Base-by-base conservation (phyloP, 2,888 invertebrate genomes). In the Aplocera efformata region DNA sequence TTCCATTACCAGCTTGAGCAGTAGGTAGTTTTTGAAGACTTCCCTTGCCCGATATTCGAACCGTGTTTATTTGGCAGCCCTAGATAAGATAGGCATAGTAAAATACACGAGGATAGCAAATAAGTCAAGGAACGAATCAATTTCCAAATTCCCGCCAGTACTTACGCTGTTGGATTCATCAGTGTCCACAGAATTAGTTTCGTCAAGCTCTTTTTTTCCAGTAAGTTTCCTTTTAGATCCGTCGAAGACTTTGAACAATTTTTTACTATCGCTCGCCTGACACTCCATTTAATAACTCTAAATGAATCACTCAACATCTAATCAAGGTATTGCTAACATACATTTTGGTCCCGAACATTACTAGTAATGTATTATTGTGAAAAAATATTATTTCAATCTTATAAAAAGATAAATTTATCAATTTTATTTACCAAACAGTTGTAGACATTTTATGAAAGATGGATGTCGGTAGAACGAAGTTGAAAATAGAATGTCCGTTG, bases 231-330 rank as follows among this genome's bases (percentile, higher is more conserved):
- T 65, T 58, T 78, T 79, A 7, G 86, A 63, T 7, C 77, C 76
- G 37, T 86, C 86, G 45, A 79, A 85, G 51, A 84, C 82, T 69
- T 84, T 77, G 42, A 75, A 72, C 50, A 85, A 50, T 75, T 81
- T 84, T 67, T 84, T 84, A 56, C 81, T 83, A 71, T 85, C 84
- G 63, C 71, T 73, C 50, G 73, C 33, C 60, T 81, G 75, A 73
- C 79, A 76, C 63, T 85, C 86, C 86, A 88, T 86, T 63, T 59
- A 45, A 73, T 59, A 58, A 63, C 60, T 38, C 63, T 60, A 30
- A 73, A 70, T 22, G 65, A 65, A 57, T 75, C 75, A 46, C 51
- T 52, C 42, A 61, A 64, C 79, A 79, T 81, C 42, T 64, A 66
- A 69, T 48, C 47, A 40, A 53, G 55, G 61, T 58, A 48, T 54